phyloP scores from a whole-genome alignment of 2,888 invertebrate genomes.

The Colletes collaris region DNA sequence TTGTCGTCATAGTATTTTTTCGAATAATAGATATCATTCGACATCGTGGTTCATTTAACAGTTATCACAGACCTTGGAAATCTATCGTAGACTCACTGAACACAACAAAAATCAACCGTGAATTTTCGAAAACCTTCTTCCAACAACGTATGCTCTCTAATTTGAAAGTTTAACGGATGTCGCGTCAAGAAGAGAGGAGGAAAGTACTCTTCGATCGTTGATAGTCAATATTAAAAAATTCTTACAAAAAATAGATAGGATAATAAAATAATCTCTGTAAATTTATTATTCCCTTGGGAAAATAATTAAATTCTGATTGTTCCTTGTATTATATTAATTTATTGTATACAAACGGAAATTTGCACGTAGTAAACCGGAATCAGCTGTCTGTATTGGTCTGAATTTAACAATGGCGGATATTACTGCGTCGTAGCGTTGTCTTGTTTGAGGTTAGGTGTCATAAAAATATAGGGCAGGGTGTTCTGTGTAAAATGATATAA shows the following conservation, averaged over 20 bases:
- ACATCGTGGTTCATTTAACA: conserved; percentile 81
- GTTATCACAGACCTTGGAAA: conserved; percentile 3
- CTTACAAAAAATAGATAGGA: no score
- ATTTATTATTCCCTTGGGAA: conserved; percentile 3
- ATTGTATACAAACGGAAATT: conserved; percentile 29
- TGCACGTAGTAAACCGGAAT: conserved; percentile 44
- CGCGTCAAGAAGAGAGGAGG: conserved; percentile 57
- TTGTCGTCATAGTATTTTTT: conserved; percentile 96
- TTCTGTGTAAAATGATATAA: background rate
- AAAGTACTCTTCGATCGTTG: conserved; percentile 56
- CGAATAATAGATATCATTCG: conserved; percentile 94
- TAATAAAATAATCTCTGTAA: background rate
- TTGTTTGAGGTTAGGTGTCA: conserved; percentile 59
- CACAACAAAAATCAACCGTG: conserved; percentile 29
- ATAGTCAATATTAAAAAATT: conserved; percentile 14
- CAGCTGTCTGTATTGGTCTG: conserved; percentile 52
- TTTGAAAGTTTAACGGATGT: conserved; percentile 79
- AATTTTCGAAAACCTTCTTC: conserved; percentile 54
- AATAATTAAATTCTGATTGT: conserved; percentile 1
- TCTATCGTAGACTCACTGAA: conserved; percentile 8
- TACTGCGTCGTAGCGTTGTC: background rate
- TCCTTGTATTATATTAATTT: background rate
- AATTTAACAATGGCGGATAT: conserved; percentile 53
- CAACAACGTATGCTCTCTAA: conserved; percentile 63
- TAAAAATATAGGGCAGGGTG: background rate